Evolutionary conservation across 2,888 invertebrate genomes (phyloP), one percentile per base, ranked within the genome.

Genomic region (Colletes collaris): DNA sequence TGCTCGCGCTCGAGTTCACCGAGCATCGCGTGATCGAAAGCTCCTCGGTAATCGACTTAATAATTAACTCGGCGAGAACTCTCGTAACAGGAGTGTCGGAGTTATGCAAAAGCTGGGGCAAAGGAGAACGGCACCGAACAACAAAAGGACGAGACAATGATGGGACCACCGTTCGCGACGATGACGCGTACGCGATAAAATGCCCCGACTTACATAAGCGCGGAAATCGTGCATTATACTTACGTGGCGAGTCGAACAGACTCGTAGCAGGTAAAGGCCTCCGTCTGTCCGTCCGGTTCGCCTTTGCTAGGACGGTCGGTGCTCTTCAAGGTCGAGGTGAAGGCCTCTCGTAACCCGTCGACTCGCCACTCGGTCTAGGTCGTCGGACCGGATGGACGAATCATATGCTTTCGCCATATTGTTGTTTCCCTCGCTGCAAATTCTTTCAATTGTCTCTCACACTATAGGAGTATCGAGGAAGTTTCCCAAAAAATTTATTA

Each of bases 291-390:
- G 75, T 86, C 85, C 78, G 85, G 86, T 86, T 89, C 87, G 89
- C 88, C 89, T 90, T 88, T 89, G 89, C 84, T 87, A 88, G 88
- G 87, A 89, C 88, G 88, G 87, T 89, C 89, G 86, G 86, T 85
- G 87, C 83, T 88, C 86, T 86, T 89, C 90, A 89, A 90, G 90
- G 90, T 85, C 90, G 89, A 88, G 90, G 90, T 88, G 89, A 90
- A 91, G 91, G 90, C 79, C 83, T 76, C 67, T 74, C 63, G 79
- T 76, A 83, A 86, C 85, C 86, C 83, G 84, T 87, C 87, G 84
- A 81, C 79, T 77, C 81, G 71, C 66, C 80, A 77, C 78, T 85
- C 86, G 83, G 79, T 89, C 83, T 86, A 80, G 84, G 83, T 85
- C 84, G 76, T 78, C 79, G 82, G 82, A 73, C 82, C 70, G 75